Evolutionary conservation across 1,140 invertebrate species (phyloP), one percentile per base, ranked within the genome.

Genomic region (Diachasmimorpha longicaudata): DNA sequence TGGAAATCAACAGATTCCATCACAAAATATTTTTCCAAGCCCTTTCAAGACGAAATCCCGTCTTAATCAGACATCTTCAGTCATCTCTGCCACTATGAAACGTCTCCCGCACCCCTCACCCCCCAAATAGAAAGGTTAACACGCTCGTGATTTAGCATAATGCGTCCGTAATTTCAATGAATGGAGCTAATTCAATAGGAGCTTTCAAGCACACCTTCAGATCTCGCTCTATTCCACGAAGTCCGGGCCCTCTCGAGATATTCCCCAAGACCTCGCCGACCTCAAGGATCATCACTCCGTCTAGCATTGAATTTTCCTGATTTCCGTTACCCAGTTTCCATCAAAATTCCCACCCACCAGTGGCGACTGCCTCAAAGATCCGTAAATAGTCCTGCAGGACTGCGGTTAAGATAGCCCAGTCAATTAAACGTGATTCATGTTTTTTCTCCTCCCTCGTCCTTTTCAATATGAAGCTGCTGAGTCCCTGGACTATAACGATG

Each of bases 141-240:
- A 66, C 21, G 63, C 63, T 36, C 81, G 82, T 84, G 82, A 83
- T 84, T 82, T 78, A 46, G 82, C 82, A 84, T 84, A 83, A 84
- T 83, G 79, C 79, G 79, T 79, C 81, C 81, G 79, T 82, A 83
- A 82, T 84, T 82, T 83, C 76, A 13, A 79, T 80, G 82, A 82
- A 84, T 83, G 79, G 77, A 84, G 82, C 83, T 83, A 83, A 84
- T 83, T 84, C 81, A 81, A 81, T 84, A 80, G 78, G 79, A 78
- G 73, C 73, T 39, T 82, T 83, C 77, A 78, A 83, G 80, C 31
- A 31, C 31, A 6, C 31, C 79, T 80, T 79, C 71, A 72, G 73
- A 72, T 78, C 77, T 82, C 52, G 4, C 31, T 0, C n/a, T 74
- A 23, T 44, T 21, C 58, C 21, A 1, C 23, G 10, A 42, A 66